Evolutionary conservation across 2,113 vertebrate genomes (phyloP).

Genomic region (Crocuta crocuta): DNA sequence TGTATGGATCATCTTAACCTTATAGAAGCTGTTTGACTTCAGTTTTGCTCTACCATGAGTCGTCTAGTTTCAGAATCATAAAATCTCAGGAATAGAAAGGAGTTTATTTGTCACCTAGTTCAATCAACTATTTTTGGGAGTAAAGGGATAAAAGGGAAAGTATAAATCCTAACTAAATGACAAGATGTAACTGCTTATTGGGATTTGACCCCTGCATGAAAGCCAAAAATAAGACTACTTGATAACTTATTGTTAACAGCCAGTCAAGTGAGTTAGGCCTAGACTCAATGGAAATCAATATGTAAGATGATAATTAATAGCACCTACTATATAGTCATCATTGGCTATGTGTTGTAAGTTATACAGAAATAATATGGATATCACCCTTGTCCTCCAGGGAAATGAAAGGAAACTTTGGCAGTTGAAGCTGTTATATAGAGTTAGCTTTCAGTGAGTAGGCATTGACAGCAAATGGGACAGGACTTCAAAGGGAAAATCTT

Average conservation of each 20-base stretch:
- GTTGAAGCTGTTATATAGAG: neutral
- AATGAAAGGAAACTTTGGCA: neutral
- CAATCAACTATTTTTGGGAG: neutral
- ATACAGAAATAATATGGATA: neutral
- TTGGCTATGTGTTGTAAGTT: neutral
- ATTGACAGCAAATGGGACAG: neutral
- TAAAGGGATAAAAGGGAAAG: neutral
- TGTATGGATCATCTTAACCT: neutral
- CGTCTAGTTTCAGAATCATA: neutral
- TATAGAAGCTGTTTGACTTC: neutral
- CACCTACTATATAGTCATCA: neutral
- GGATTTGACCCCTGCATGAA: neutral
- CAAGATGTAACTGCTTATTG: neutral
- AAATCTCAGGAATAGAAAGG: neutral
- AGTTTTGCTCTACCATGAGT: neutral
- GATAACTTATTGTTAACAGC: neutral
- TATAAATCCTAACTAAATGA: conserved; percentile 3
- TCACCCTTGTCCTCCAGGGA: neutral
- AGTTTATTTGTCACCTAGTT: neutral
- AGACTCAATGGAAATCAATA: neutral
- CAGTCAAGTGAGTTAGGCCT: neutral
- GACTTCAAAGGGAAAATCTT: neutral
- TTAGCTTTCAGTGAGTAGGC: neutral
- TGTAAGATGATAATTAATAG: neutral
- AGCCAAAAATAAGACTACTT: neutral